phyloP scores from a whole-genome alignment of 1,140 invertebrate species.

The Pseudoatta argentina region DNA sequence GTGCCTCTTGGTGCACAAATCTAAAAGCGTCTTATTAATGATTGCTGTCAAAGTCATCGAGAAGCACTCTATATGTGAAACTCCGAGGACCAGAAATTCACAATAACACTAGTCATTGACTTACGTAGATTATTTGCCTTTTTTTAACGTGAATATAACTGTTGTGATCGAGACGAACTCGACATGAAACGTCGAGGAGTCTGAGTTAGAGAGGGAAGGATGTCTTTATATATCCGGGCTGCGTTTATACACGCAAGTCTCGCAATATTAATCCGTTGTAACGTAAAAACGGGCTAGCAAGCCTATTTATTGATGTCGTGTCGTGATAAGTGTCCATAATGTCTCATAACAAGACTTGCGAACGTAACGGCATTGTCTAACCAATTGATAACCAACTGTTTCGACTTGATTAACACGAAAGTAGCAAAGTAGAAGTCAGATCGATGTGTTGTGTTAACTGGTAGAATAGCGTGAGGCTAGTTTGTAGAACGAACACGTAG shows the following conservation, averaged over 20 bases:
- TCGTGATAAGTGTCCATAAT: constrained; percentile 75
- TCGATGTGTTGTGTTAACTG: constrained; percentile 62
- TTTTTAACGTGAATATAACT: constrained; percentile 1
- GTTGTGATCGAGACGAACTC: constrained; percentile 9
- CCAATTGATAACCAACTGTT: constrained; percentile 43
- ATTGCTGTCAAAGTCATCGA: constrained; percentile 18
- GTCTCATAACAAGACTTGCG: constrained; percentile 50
- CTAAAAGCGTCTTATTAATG: not conserved
- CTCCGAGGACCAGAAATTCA: constrained; percentile 81
- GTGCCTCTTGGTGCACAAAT: constrained; percentile 15
- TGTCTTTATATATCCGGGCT: not conserved
- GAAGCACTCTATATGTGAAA: constrained; percentile 70
- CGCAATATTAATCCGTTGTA: constrained; percentile 49
- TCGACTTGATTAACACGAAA: constrained; percentile 29
- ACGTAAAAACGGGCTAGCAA: constrained; percentile 47
- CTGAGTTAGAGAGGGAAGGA: not conserved
- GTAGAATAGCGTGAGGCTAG: constrained; percentile 48
- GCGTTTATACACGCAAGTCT: constrained; percentile 24
- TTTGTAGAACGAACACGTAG: constrained; percentile 39
- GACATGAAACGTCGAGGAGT: not conserved
- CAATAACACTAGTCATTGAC: constrained; percentile 74
- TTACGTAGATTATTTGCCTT: constrained; percentile 45
- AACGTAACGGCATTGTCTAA: constrained; percentile 60
- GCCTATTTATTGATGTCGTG: constrained; percentile 73
- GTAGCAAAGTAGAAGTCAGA: constrained; percentile 53